Percentiles rank a stretch among this genome's conserved stretches.
Evolutionary conservation across 1,140 invertebrate genomes (phyloP).

Genomic region (Cyphomyrmex costatus): DNA sequence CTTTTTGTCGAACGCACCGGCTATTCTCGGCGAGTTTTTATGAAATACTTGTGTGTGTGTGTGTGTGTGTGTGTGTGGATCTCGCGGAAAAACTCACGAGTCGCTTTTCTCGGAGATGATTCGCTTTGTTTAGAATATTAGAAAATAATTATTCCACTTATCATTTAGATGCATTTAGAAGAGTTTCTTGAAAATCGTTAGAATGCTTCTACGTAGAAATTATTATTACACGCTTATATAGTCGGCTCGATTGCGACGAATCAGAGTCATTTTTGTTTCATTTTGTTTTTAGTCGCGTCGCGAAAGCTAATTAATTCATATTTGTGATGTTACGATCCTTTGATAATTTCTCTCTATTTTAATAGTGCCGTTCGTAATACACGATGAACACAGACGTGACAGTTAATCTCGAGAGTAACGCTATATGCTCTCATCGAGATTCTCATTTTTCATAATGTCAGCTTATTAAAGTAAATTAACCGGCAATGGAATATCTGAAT

Average conservation of each 20-base stretch:
- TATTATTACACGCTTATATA: neutral
- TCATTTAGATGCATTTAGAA: neutral
- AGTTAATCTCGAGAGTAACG: slow-evolving; percentile 35
- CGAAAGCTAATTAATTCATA: neutral
- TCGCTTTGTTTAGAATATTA: neutral
- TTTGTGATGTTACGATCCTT: neutral
- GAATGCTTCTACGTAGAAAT: neutral
- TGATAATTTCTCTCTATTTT: slow-evolving; percentile 19
- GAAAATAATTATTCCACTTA: neutral
- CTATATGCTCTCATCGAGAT: slow-evolving; percentile 14
- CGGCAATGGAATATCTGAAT: slow-evolving; percentile 56
- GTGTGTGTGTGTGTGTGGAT: no score
- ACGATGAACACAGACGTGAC: neutral
- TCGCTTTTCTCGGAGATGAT: neutral
- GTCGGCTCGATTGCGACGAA: neutral
- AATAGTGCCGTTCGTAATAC: neutral
- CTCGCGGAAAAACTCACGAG: neutral
- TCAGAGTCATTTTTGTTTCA: neutral
- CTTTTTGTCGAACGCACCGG: slow-evolving; percentile 15
- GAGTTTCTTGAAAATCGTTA: neutral
- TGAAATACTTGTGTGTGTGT: neutral
- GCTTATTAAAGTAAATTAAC: slow-evolving; percentile 54
- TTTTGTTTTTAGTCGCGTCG: neutral
- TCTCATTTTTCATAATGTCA: slow-evolving; percentile 43
- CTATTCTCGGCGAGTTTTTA: neutral